Evolutionary conservation across 2,888 invertebrate genomes (phyloP), one percentile per base, ranked within the genome.

Genomic region (Drosophila anceps): DNA sequence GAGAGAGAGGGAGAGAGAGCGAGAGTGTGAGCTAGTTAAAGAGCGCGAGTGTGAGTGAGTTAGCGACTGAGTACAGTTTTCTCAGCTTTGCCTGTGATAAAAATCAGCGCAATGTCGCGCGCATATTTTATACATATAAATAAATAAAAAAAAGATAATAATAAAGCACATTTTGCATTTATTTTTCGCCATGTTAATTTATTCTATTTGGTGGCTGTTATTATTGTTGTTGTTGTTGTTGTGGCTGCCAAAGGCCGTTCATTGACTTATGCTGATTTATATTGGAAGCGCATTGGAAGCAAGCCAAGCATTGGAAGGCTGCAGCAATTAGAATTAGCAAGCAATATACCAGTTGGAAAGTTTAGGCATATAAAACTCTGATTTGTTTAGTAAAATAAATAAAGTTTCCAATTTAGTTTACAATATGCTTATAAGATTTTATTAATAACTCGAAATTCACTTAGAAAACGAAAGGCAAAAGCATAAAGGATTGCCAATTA

Each of bases 161-260:
- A 67, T 59, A 69, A 48, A 67, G 65, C 64, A 57, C 64, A 73
- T 79, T 73, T 65, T 48, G 69, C 55, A 57, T 35, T 18, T 15
- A 29, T 69, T 44, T 58, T 69, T 54, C 20, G 24, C 24, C 53
- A 75, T 69, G 29, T 68, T 60, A 65, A 71, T 73, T 69, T 64
- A 81, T 81, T 66, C 69, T 64, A 73, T 61, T 58, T 64, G 60
- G 33, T 33, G 35, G 27, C 24, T 24, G 24, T 4, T 24, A 4
- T 24, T 44, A 20, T 20, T 20, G 18, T 10, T 35, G 33, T 50
- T 62, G 27, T 43, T 71, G 39, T 58, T 60, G 41, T 55, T 68
- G 44, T 10, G 13, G 73, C 57, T 53, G n/a, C 31, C 63, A 90
- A 88, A 90, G 90, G 85, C 79, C 88, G 85, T 86, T 86, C 85